Conservation (phyloP, 2,888 invertebrate species). For the Plemyria rubiginata region DNA sequence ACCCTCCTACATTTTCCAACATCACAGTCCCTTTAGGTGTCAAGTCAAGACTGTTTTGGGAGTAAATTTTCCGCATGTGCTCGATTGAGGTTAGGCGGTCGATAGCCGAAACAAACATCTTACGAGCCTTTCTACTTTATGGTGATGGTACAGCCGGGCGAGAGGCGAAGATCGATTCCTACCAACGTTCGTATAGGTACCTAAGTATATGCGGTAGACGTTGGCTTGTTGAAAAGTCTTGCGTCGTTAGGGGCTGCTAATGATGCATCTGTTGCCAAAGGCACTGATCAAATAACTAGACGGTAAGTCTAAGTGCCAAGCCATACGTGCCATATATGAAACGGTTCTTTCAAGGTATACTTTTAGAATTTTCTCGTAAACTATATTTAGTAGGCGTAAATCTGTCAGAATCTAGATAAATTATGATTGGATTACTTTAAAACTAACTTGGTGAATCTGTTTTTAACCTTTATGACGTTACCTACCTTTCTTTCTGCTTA, state of each 20-base stretch:
- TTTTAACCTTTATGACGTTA: background rate
- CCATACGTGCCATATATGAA: conserved; percentile 14
- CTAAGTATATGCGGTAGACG: background rate
- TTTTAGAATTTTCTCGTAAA: no score
- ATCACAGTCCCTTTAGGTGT: conserved; percentile 44
- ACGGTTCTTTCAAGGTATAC: conserved; percentile 16
- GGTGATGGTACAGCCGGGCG: conserved; percentile 8
- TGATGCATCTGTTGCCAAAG: conserved; percentile 37
- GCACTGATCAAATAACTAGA: conserved; percentile 14
- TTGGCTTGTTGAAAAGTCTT: conserved; percentile 29
- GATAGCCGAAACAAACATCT: conserved; percentile 42
- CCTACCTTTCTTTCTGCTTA: background rate
- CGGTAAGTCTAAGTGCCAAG: background rate
- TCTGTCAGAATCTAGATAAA: no score
- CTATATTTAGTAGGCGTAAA: no score
- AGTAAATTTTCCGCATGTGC: conserved; percentile 45
- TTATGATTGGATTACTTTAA: no score
- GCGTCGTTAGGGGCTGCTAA: conserved; percentile 41
- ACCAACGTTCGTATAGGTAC: conserved; percentile 11
- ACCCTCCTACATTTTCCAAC: conserved; percentile 61
- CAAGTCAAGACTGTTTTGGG: conserved; percentile 45
- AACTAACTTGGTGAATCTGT: no score
- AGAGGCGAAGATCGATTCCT: conserved; percentile 21
- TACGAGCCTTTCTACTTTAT: conserved; percentile 40
- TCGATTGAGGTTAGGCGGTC: conserved; percentile 56